These are phyloP conservation scores for Phoenicopterus ruber DNA, from an alignment of 2,113 vertebrate species.

Conservation along the genomic window DNA sequence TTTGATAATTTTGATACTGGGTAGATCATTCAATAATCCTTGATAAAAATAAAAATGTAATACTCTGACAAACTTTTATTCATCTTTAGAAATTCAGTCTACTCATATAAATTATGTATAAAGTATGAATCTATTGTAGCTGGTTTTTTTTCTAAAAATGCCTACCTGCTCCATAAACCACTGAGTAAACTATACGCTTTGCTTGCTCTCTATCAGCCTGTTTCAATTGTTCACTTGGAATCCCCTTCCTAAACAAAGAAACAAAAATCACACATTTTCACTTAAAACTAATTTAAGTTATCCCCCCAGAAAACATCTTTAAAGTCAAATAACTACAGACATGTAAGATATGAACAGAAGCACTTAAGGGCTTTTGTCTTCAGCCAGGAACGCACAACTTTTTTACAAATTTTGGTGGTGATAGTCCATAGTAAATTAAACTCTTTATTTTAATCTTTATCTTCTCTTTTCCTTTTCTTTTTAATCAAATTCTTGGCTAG, in stretches of 20 bases:
- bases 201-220: slow-evolving; percentile 82
- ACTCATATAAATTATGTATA: background rate
- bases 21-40: background rate
- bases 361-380: background rate
- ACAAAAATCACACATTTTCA: background rate
- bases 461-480: background rate
- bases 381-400: background rate
- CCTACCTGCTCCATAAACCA: slow-evolving; percentile 90
- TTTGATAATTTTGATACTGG: background rate
- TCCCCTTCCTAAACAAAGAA: slow-evolving; percentile 77
- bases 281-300: background rate
- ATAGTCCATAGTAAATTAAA: background rate
- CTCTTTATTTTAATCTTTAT: background rate
- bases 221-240: slow-evolving; percentile 73
- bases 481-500: background rate
- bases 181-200: slow-evolving; percentile 86
- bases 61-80: background rate
- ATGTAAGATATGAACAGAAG: background rate
- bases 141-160: background rate
- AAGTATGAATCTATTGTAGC: background rate
- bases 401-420: background rate
- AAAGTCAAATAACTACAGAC: background rate
- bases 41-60: background rate
- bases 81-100: background rate
- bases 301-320: background rate